Evolutionary conservation across 2,797 vertebrate genomes (phyloP).

Genomic region (Cyclopterus lumpus): DNA sequence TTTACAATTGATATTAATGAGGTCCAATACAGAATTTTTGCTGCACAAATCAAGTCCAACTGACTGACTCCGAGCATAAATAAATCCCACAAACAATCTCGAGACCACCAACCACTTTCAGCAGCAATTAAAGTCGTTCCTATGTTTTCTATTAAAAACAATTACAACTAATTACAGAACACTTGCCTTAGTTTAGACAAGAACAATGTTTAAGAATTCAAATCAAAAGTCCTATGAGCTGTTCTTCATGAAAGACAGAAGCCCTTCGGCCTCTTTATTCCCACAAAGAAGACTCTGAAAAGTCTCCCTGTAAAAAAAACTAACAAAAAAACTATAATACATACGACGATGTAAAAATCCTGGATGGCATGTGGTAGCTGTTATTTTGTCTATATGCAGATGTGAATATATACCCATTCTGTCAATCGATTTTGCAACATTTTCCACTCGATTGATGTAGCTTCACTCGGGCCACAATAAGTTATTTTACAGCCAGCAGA

Average conservation of each 20-base stretch:
- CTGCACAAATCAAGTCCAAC: constrained; percentile 26
- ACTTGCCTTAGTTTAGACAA: neutral
- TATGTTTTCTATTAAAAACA: constrained; percentile 50
- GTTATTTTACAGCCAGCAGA: constrained; percentile 7
- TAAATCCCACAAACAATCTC: constrained; percentile 5
- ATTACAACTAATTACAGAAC: constrained; percentile 24
- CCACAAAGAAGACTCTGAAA: constrained; percentile 1
- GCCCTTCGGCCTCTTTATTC: neutral
- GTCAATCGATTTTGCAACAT: constrained; percentile 14
- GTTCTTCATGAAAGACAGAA: constrained; percentile 1
- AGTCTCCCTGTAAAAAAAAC: constrained; percentile 21
- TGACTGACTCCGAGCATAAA: neutral
- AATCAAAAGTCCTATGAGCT: constrained; percentile 9
- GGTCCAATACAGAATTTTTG: constrained; percentile 21
- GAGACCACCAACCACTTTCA: constrained; percentile 48
- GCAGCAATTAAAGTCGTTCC: constrained; percentile 61
- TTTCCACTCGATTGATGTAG: neutral
- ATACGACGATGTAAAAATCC: constrained; percentile 8
- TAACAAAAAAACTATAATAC: constrained; percentile 19
- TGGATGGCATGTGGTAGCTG: neutral
- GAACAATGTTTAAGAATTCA: neutral
- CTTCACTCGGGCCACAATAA: neutral
- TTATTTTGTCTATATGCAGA: constrained; percentile 5
- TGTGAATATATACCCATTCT: neutral
- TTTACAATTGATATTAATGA: constrained; percentile 40